phyloP scores from a whole-genome alignment of 2,113 vertebrate species.

The Rhinolophus ferrumequinum region DNA sequence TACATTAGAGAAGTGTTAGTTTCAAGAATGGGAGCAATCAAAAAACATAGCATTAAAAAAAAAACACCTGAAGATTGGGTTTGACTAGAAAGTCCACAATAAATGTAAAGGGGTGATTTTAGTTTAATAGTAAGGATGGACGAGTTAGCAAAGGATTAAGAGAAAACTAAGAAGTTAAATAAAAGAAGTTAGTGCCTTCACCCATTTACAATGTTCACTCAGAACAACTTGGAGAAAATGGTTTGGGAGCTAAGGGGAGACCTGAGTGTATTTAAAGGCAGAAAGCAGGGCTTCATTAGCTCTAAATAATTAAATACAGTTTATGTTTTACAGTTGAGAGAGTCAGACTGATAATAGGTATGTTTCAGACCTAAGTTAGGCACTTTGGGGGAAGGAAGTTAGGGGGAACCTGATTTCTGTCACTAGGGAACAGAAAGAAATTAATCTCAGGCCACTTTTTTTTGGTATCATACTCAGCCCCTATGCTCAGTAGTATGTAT shows the following conservation, averaged over 20 bases:
- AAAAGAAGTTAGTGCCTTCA: background rate
- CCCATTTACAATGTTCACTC: background rate
- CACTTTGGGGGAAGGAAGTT: background rate
- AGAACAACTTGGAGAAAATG: background rate
- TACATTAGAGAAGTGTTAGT: background rate
- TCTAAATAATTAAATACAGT: background rate
- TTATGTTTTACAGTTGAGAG: background rate
- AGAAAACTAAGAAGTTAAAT: background rate
- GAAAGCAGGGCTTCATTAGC: background rate
- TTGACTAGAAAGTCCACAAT: background rate
- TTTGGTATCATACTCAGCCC: background rate
- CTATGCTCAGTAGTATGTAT: background rate
- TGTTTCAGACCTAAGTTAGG: conserved; percentile 50
- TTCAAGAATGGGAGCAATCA: background rate
- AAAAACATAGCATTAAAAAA: background rate
- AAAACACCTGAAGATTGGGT: background rate
- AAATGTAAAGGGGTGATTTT: background rate
- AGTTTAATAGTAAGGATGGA: background rate
- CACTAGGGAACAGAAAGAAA: conserved; percentile 13
- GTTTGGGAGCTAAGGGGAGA: background rate
- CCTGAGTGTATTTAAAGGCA: background rate
- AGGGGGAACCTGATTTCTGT: conserved; percentile 32
- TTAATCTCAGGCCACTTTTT: background rate
- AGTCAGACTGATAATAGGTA: background rate
- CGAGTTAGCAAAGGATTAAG: background rate